Percentiles rank a stretch among this genome's conserved stretches.
These are phyloP conservation scores for Sorex fumeus DNA, from an alignment of 2,113 vertebrate species.

Conservation along the genomic window DNA sequence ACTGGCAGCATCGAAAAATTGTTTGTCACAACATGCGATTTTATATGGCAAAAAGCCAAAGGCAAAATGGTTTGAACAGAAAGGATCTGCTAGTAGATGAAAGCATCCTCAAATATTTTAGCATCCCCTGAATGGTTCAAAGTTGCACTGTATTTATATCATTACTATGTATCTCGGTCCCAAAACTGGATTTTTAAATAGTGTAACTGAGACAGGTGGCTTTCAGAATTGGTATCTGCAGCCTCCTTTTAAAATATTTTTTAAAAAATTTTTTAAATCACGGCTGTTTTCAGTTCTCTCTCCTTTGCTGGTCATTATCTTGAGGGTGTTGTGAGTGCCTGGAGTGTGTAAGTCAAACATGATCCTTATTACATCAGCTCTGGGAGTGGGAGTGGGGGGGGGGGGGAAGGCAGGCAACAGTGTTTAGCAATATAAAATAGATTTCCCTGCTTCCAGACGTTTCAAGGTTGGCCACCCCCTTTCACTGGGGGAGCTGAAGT, in stretches of 20 bases:
- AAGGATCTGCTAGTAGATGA: background rate
- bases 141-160: background rate
- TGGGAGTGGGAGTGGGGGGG: background rate
- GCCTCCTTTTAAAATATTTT: background rate
- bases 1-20: background rate
- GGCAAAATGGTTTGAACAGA: background rate
- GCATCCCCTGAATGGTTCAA: background rate
- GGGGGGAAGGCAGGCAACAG: background rate
- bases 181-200: background rate
- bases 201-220: background rate
- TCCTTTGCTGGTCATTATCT: conserved; percentile 16
- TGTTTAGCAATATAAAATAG: conserved; percentile 69
- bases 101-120: conserved; percentile 30
- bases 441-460: conserved; percentile 67
- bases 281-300: background rate
- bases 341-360: background rate
- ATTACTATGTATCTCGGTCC: background rate
- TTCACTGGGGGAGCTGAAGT: conserved; percentile 63
- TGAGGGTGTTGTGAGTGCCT: background rate
- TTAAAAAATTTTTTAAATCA: background rate
- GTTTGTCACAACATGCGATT: background rate
- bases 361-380: conserved; percentile 26
- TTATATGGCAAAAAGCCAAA: background rate
- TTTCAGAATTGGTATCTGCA: background rate
- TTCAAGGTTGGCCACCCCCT: conserved; percentile 73